Conservation (phyloP, 2,797 vertebrate genomes). For the Lemur catta region DNA sequence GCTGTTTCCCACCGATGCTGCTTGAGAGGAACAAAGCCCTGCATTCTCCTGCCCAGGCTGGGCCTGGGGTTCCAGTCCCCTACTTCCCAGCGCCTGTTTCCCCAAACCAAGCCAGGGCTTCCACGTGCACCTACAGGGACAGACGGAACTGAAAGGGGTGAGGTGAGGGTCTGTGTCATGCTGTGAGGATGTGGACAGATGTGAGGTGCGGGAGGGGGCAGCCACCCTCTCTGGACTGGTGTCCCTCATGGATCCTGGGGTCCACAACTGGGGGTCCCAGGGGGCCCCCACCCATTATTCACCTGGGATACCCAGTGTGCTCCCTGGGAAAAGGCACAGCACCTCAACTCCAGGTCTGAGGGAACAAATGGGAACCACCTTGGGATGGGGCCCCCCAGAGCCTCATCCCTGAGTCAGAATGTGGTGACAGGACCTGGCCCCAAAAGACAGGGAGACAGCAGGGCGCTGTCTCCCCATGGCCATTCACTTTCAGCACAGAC, state of each 20-base stretch:
- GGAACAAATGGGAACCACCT: background rate
- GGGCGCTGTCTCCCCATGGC: background rate
- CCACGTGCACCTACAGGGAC: background rate
- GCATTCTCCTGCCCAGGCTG: background rate
- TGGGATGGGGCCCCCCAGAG: background rate
- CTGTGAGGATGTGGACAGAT: background rate
- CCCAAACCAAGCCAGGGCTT: background rate
- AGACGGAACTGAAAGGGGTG: background rate
- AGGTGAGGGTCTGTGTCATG: background rate
- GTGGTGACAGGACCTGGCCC: background rate
- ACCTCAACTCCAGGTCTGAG: constrained; percentile 10
- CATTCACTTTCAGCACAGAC: background rate
- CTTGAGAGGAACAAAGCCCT: constrained; percentile 73
- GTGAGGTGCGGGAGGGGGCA: background rate
- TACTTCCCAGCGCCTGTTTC: background rate
- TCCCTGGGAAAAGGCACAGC: background rate
- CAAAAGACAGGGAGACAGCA: background rate
- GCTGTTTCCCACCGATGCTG: constrained; percentile 32
- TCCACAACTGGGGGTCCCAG: background rate
- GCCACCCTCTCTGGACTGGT: background rate
- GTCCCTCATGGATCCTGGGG: background rate
- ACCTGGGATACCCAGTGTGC: background rate
- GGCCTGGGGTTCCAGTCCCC: background rate
- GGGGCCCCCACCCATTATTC: background rate
- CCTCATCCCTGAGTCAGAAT: background rate